phyloP scores from a whole-genome alignment of 2,113 vertebrate genomes.

The Dermatemys mawii region DNA sequence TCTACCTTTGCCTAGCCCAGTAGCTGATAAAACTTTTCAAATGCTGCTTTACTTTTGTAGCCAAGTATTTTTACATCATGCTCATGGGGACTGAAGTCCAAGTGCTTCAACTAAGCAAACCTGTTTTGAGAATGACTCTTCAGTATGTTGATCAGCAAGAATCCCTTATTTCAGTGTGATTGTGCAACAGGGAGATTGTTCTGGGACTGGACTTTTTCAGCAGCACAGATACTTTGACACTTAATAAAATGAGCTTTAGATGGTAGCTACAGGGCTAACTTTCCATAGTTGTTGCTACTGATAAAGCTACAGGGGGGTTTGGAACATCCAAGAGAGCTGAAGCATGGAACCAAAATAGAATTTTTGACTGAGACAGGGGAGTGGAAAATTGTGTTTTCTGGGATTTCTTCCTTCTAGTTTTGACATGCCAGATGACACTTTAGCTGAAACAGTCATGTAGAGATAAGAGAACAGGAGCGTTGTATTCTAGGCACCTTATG shows the following conservation, averaged over 20 bases:
- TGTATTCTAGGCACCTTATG: neutral
- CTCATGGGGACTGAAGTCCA: neutral
- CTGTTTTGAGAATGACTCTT: neutral
- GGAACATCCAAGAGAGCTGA: neutral
- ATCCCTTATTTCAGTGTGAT: neutral
- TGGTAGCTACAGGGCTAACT: neutral
- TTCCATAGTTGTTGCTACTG: neutral
- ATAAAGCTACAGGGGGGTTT: neutral
- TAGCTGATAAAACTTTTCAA: neutral
- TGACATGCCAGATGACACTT: neutral
- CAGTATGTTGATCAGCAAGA: neutral
- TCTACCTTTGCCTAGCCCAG: neutral
- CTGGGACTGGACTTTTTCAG: neutral
- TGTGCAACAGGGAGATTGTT: neutral
- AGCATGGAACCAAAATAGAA: neutral
- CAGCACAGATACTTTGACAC: neutral
- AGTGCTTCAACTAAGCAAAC: neutral
- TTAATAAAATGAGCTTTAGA: neutral
- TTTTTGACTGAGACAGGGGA: neutral
- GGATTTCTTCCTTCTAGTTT: neutral
- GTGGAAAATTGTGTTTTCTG: neutral
- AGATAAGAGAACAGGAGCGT: neutral
- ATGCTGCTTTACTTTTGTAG: neutral
- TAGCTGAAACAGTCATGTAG: neutral
- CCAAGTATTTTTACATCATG: neutral